phyloP scores from a whole-genome alignment of 1,140 invertebrate genomes.

The Oncopodura yosiiana region DNA sequence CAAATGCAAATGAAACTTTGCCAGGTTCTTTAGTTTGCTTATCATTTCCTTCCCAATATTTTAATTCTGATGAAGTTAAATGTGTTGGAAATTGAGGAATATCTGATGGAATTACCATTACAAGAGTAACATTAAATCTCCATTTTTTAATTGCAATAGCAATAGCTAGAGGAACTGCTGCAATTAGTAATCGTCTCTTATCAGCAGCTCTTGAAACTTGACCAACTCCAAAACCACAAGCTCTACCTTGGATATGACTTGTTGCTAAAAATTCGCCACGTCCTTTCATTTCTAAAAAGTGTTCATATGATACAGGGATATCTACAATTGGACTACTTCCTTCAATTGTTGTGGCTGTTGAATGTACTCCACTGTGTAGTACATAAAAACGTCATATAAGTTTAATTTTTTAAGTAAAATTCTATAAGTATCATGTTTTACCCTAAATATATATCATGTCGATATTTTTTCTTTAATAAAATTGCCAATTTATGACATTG shows the following conservation, averaged over 20 bases:
- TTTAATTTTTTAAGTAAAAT: too few species aligned
- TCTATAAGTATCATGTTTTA: not conserved
- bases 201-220: conserved; percentile 23
- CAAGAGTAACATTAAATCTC: conserved; percentile 9
- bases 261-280: conserved; percentile 20
- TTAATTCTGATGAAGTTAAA: too few species aligned
- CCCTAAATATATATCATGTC: conserved; percentile 15
- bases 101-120: conserved; percentile 13
- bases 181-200: conserved; percentile 8
- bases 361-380: conserved; percentile 22
- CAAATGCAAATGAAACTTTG: too few species aligned
- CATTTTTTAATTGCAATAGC: conserved; percentile 18
- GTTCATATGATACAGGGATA: conserved; percentile 24
- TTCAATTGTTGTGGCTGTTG: conserved; percentile 25
- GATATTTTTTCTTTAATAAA: conserved; percentile 20
- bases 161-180: conserved; percentile 13
- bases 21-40: too few species aligned
- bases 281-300: conserved; percentile 20
- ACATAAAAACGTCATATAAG: conserved; percentile 8
- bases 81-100: too few species aligned
- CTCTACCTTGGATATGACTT: conserved; percentile 11
- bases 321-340: conserved; percentile 7
- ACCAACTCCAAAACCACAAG: conserved; percentile 19
- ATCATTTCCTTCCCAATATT: too few species aligned
- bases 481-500: conserved; percentile 3